Evolutionary conservation across 2,113 vertebrate genomes (phyloP).

Genomic region (Nymphicus hollandicus): DNA sequence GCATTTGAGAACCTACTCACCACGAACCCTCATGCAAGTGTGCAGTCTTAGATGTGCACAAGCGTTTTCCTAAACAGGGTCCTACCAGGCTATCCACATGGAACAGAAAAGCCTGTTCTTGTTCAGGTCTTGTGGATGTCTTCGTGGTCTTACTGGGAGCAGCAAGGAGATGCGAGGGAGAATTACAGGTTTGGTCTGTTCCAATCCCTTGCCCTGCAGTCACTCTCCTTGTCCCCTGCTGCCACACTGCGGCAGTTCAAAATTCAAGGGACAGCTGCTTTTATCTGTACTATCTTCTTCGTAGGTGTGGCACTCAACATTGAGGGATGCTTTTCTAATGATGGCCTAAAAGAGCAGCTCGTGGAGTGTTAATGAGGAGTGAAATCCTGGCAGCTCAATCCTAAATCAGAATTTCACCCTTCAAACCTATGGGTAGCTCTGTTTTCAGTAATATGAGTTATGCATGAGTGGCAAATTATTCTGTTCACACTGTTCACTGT

Average conservation of each 20-base stretch:
- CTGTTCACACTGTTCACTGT: neutral
- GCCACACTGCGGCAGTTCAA: neutral
- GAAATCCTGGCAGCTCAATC: neutral
- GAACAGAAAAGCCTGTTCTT: neutral
- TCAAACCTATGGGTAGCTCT: neutral
- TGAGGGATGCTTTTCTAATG: neutral
- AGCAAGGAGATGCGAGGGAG: accelerated
- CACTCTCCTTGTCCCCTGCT: neutral
- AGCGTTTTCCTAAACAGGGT: neutral
- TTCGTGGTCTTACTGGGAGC: neutral
- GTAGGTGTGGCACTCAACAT: neutral
- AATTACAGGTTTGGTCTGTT: accelerated
- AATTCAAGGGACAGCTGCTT: neutral
- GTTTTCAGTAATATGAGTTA: neutral
- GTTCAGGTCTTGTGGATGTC: neutral
- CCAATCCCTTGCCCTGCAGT: neutral
- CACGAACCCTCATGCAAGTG: accelerated
- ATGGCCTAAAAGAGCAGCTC: neutral
- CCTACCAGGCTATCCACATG: neutral
- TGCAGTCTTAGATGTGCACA: neutral
- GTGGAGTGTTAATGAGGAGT: neutral
- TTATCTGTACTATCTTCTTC: neutral
- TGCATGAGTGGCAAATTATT: neutral
- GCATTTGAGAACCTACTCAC: neutral
- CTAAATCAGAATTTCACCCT: neutral